Percentiles rank a stretch among this genome's conserved stretches.
phyloP scores from a whole-genome alignment of 2,888 invertebrate species.

The Orgyia antiqua region DNA sequence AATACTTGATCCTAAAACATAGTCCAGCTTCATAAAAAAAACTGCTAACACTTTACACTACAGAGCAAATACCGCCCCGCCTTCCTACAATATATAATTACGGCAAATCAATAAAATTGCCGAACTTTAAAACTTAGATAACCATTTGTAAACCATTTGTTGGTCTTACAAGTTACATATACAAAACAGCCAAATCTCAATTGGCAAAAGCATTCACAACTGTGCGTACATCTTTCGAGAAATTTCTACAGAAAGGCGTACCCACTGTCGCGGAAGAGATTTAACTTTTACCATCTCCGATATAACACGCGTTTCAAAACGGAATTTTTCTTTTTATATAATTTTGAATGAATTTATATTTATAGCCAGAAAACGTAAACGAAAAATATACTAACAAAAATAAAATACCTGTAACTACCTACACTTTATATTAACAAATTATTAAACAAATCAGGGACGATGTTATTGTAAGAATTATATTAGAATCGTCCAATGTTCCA shows the following conservation, averaged over 20 bases:
- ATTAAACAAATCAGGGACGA: slow-evolving; percentile 71
- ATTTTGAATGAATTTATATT: slow-evolving; percentile 49
- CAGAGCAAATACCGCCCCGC: slow-evolving; percentile 31
- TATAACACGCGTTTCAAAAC: slow-evolving; percentile 31
- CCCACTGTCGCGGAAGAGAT: slow-evolving; percentile 26
- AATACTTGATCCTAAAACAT: slow-evolving; percentile 31
- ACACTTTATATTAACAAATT: slow-evolving; percentile 68
- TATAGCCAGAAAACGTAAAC: slow-evolving; percentile 58
- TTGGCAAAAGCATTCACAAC: slow-evolving; percentile 12
- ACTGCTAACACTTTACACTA: slow-evolving; percentile 50
- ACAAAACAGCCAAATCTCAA: slow-evolving; percentile 30
- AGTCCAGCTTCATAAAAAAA: slow-evolving; percentile 39
- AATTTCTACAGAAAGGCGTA: slow-evolving; percentile 23
- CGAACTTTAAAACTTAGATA: slow-evolving; percentile 61
- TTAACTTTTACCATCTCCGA: slow-evolving; percentile 23
- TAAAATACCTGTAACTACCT: slow-evolving; percentile 62
- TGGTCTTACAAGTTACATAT: slow-evolving; percentile 15
- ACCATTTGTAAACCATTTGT: slow-evolving; percentile 54
- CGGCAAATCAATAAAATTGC: slow-evolving; percentile 75
- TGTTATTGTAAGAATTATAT: slow-evolving; percentile 78
- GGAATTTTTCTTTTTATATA: slow-evolving; percentile 35
- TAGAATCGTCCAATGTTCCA: slow-evolving; percentile 69
- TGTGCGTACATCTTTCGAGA: slow-evolving; percentile 25
- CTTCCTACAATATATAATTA: slow-evolving; percentile 50
- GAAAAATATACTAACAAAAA: slow-evolving; percentile 66